Evolutionary conservation across 2,888 invertebrate genomes (phyloP).

Genomic region (Agrypnus murinus): DNA sequence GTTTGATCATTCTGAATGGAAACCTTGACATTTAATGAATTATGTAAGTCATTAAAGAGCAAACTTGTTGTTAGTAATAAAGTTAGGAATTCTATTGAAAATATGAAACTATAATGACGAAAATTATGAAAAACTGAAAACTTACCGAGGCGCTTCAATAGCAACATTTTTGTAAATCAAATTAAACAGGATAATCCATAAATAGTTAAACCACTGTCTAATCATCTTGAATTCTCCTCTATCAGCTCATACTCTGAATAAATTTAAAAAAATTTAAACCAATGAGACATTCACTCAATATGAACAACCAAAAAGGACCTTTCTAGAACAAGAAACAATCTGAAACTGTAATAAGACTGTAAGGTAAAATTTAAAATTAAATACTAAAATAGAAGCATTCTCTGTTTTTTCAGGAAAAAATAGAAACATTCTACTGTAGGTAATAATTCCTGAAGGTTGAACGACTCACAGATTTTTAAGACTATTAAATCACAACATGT

Average conservation of each 20-base stretch:
- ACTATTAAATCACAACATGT: conserved; percentile 33
- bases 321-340: conserved; percentile 13
- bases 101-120: too few relatives aligned
- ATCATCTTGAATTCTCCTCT: conserved; percentile 61
- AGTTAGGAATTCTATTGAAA: too few relatives aligned
- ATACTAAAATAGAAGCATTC: too few relatives aligned
- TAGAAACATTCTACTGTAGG: conserved; percentile 5
- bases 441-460: conserved; percentile 33
- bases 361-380: conserved; percentile 26
- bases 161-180: conserved; percentile 56
- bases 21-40: conserved; percentile 35
- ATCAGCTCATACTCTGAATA: conserved; percentile 16
- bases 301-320: conserved; percentile 3
- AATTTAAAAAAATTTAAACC: neutral
- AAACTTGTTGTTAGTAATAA: too few relatives aligned
- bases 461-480: conserved; percentile 28
- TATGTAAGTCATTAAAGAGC: neutral
- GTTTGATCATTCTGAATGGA: neutral
- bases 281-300: neutral
- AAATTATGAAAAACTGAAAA: conserved; percentile 22
- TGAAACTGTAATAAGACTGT: conserved; percentile 14
- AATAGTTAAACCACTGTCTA: conserved; percentile 61
- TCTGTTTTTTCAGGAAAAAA: too few relatives aligned
- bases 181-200: conserved; percentile 61
- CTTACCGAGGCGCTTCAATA: conserved; percentile 61